A percentile compares a stretch with the other conserved stretches of the same genome.
Evolutionary conservation across 2,888 invertebrate genomes (phyloP).

Genomic region (Drosophila cognata): DNA sequence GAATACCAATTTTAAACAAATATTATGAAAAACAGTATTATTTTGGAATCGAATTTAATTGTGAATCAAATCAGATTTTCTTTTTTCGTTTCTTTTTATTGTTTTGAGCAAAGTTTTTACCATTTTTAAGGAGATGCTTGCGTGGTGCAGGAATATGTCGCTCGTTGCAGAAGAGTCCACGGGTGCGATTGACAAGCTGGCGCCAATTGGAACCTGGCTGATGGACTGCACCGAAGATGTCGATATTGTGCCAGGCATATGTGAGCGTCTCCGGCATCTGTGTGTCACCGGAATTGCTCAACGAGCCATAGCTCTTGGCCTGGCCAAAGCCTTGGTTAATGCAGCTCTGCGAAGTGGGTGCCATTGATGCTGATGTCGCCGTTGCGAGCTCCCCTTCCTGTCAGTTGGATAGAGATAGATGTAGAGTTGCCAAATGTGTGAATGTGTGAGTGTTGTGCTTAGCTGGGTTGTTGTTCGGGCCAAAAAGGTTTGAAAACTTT

Average conservation of each 20-base stretch:
- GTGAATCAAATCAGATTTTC: background rate
- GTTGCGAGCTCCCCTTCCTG: constrained; percentile 41
- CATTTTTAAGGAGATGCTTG: constrained; percentile 91
- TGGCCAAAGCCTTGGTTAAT: constrained; percentile 71
- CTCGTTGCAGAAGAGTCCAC: constrained; percentile 83
- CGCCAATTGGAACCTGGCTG: constrained; percentile 84
- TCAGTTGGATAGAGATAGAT: background rate
- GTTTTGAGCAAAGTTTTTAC: constrained; percentile 83
- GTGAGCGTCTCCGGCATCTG: constrained; percentile 86
- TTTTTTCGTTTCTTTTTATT: background rate
- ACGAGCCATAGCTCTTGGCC: constrained; percentile 82
- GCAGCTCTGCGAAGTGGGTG: constrained; percentile 73
- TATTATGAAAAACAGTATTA: background rate
- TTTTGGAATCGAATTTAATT: background rate
- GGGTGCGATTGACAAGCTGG: constrained; percentile 86
- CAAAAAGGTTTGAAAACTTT: constrained; percentile 66
- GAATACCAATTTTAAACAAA: background rate
- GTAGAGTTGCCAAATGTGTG: constrained; percentile 1
- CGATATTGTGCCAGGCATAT: constrained; percentile 92
- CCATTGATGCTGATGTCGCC: constrained; percentile 6
- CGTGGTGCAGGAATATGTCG: constrained; percentile 85
- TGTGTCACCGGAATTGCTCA: constrained; percentile 46
- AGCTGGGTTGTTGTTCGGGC: background rate
- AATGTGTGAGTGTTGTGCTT: constrained; percentile 2
- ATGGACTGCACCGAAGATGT: constrained; percentile 89